Base-by-base conservation (phyloP, 1,140 invertebrate species). In the Panagrolaimus sp. region DNA sequence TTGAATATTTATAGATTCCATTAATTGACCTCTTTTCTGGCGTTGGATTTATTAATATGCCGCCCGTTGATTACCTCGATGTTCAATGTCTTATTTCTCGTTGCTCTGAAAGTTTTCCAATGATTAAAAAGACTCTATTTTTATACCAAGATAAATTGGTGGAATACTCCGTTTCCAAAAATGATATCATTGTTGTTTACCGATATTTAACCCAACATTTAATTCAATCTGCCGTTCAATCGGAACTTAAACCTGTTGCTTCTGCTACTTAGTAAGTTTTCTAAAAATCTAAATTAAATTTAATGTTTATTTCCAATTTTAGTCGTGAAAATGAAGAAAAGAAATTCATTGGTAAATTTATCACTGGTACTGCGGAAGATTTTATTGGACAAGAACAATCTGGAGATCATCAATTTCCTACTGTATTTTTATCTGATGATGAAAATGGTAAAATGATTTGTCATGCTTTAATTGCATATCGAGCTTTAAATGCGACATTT, bases 91-190 rank as follows among this genome's bases (percentile, higher is more conserved):
- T 74, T n/a, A 73, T 75, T 8, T 44, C 69, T 15, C 69, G 69
- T 17, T 17, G 17, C 43, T 26, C 76, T 45, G 66, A 74, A 58
- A 73, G 71, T 21, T 74, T 74, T 26, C 73, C 73, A 21, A 43
- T 43, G 17, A 70, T 74, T 9, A 26, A 47, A 32, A 46, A 75
- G 6, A 58, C 71, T 9, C 10, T 73, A 6, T 74, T 74, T 43
- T 48, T 74, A n/a, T 74, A 74, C 24, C 73, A 75, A 17, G 67
- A 75, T n/a, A 74, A 74, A 43, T 32, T 73, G 62, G 58, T 74
- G 3, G n/a, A 73, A 24, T 73, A 73, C 8, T 55, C 71, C 21
- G 17, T 73, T 14, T 28, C 65, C 14, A 71, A 73, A 21, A n/a
- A 3, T 2, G 71, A 73, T 67, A 44, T 73, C 14, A 73, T 73